These are phyloP conservation scores for Rhagoletis zephyria DNA, from an alignment of 1,140 invertebrate genomes.

Conservation along the genomic window DNA sequence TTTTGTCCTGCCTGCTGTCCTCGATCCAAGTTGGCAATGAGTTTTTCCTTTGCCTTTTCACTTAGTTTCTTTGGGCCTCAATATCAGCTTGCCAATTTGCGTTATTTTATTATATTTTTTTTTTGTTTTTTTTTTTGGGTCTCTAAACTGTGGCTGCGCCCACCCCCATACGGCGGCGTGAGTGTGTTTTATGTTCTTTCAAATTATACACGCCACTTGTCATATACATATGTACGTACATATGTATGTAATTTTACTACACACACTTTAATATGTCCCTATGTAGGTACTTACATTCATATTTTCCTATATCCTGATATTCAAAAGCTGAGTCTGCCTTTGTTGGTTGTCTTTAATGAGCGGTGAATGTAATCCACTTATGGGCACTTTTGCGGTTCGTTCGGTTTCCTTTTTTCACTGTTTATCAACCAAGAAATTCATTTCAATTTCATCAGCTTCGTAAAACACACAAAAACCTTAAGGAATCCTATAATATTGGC, in stretches of 20 bases:
- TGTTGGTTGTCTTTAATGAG: slow-evolving; percentile 22
- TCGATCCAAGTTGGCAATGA: neutral
- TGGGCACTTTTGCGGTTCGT: slow-evolving; percentile 44
- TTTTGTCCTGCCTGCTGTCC: neutral
- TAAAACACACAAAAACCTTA: neutral
- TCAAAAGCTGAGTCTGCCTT: neutral
- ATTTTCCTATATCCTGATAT: too few species aligned
- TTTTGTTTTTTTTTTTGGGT: neutral
- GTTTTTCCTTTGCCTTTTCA: neutral
- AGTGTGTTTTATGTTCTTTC: slow-evolving; percentile 11
- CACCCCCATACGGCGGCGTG: too few species aligned
- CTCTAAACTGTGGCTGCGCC: neutral
- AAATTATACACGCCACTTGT: neutral
- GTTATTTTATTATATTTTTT: slow-evolving; percentile 32
- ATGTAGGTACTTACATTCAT: too few species aligned
- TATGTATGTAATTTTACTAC: neutral
- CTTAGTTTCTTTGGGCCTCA: neutral
- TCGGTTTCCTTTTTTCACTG: slow-evolving; percentile 38
- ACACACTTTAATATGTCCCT: neutral
- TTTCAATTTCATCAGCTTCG: slow-evolving; percentile 44
- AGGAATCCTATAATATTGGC: neutral
- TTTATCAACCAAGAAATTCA: slow-evolving; percentile 52
- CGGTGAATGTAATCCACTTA: slow-evolving; percentile 51
- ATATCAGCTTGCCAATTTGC: neutral
- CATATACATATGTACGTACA: neutral